Conservation (phyloP, 2,113 vertebrate genomes). For the Mormoops blainvillei region DNA sequence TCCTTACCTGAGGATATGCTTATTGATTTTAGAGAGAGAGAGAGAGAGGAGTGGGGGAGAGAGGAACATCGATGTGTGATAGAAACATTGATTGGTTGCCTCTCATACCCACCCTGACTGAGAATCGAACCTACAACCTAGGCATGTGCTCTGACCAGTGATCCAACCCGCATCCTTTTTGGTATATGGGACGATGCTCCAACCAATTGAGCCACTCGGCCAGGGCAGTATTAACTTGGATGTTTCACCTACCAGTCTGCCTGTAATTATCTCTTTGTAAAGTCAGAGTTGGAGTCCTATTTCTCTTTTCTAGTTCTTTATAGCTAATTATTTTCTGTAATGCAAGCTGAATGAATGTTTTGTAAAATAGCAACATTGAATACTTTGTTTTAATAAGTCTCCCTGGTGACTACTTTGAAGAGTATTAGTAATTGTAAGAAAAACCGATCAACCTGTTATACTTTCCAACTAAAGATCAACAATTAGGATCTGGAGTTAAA, state of each 20-base stretch:
- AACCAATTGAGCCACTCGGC: not conserved
- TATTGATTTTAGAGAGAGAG: no score
- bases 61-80: no score
- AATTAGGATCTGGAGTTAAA: not conserved
- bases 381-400: not conserved
- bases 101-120: no score
- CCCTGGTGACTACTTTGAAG: not conserved
- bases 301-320: not conserved
- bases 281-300: not conserved
- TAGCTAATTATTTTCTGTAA: constrained; percentile 22
- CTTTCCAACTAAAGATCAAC: not conserved
- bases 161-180: no score
- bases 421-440: not conserved
- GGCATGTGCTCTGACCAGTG: no score
- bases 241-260: not conserved
- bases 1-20: no score
- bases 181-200: not conserved
- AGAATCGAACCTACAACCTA: no score
- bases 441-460: not conserved
- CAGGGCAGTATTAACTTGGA: not conserved
- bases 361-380: not conserved
- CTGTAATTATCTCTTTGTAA: not conserved
- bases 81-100: no score
- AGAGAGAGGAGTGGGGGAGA: no score
- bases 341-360: not conserved